These are phyloP conservation scores for Gopherus flavomarginatus DNA, from an alignment of 2,113 vertebrate species.

Conservation along the genomic window DNA sequence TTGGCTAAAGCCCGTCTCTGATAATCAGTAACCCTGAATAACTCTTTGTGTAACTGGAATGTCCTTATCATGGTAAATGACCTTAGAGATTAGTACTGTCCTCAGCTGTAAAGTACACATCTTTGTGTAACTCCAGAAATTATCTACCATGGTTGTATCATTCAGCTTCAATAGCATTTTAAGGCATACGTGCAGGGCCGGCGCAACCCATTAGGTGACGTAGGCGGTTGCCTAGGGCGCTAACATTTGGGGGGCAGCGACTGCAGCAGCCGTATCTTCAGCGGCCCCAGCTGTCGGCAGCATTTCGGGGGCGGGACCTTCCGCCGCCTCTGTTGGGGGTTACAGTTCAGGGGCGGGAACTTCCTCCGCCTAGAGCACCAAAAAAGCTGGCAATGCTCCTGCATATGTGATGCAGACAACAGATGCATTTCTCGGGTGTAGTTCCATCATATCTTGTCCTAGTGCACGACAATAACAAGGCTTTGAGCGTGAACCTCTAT, in stretches of 20 bases:
- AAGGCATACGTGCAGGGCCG: neutral
- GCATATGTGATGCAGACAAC: neutral
- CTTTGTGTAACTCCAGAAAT: neutral
- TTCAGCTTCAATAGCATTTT: neutral
- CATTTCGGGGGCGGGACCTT: too few species aligned
- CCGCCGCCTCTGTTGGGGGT: too few species aligned
- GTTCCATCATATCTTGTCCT: neutral
- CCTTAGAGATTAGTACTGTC: neutral
- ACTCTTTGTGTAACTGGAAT: neutral
- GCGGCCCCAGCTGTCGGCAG: too few species aligned
- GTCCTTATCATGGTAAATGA: neutral
- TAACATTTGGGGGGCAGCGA: too few species aligned
- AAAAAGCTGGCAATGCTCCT: too few species aligned
- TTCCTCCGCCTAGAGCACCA: too few species aligned
- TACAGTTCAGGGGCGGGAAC: too few species aligned
- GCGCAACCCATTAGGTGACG: too few species aligned
- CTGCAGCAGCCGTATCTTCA: too few species aligned
- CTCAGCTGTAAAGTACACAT: neutral
- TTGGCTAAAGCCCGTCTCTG: neutral
- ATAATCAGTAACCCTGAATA: neutral
- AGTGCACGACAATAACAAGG: neutral
- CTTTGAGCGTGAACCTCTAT: neutral
- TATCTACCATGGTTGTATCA: neutral
- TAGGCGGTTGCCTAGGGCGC: too few species aligned
- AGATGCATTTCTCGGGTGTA: neutral